phyloP scores from a whole-genome alignment of 2,113 vertebrate genomes.

The Lepus europaeus region DNA sequence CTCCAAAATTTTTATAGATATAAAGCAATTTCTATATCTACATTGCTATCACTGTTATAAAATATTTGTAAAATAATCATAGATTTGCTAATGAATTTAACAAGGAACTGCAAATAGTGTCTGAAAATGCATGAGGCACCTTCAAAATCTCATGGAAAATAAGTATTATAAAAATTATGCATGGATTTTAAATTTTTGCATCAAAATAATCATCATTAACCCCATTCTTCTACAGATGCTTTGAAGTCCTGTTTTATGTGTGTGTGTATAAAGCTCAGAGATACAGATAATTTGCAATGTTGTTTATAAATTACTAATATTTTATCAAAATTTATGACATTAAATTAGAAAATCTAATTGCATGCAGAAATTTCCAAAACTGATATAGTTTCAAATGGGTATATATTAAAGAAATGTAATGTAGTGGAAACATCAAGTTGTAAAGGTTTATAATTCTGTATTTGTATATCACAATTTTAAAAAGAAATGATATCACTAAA shows the following conservation, averaged over 20 bases:
- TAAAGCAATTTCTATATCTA: background rate
- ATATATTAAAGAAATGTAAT: background rate
- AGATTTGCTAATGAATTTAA: background rate
- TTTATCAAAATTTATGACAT: background rate
- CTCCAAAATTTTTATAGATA: background rate
- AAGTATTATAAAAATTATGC: too few species aligned
- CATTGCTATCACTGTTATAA: background rate
- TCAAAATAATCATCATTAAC: too few species aligned
- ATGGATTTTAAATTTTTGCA: too few species aligned
- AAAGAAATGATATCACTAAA: background rate
- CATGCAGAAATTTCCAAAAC: background rate
- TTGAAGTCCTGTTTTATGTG: too few species aligned
- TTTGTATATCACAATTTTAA: background rate
- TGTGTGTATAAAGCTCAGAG: background rate
- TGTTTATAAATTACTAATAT: background rate
- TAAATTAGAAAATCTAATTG: background rate
- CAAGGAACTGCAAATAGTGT: background rate
- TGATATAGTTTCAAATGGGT: background rate
- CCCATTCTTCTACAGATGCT: too few species aligned
- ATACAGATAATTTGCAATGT: background rate
- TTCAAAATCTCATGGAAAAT: background rate
- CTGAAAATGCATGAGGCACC: background rate
- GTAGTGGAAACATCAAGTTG: background rate
- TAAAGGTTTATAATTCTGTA: background rate
- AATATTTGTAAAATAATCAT: background rate